Conservation (phyloP, 2,797 vertebrate species). For the Simalia tracyae region DNA sequence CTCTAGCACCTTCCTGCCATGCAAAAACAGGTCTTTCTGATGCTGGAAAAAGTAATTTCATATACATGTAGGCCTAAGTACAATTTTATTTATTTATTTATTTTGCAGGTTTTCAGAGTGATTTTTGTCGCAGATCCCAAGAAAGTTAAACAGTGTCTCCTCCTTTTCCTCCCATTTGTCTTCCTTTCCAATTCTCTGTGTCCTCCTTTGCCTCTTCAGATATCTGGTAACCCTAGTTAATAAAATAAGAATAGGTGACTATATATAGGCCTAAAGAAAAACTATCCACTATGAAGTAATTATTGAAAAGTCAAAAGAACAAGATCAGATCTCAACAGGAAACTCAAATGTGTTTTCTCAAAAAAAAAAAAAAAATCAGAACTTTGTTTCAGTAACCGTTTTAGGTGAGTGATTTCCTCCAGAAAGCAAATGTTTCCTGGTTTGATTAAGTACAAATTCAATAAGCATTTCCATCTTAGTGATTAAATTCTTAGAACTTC, state of each 20-base stretch:
- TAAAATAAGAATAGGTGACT: neutral
- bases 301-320: neutral
- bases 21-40: neutral
- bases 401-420: slow-evolving; percentile 48
- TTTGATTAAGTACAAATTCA: slow-evolving; percentile 31
- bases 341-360: neutral
- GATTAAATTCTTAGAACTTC: neutral
- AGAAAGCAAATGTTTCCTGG: slow-evolving; percentile 23
- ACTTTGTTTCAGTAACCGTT: slow-evolving; percentile 42
- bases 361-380: slow-evolving; percentile 34
- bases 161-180: neutral
- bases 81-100: neutral
- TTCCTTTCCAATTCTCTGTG: neutral
- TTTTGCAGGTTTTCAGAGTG: neutral
- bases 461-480: neutral
- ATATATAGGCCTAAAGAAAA: neutral
- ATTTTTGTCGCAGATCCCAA: neutral
- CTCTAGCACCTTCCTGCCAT: neutral
- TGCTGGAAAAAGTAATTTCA: neutral
- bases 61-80: neutral
- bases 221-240: neutral
- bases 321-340: slow-evolving; percentile 30
- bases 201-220: neutral
- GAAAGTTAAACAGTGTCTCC: neutral
- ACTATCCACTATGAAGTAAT: slow-evolving; percentile 19